Evolutionary conservation across 30 jellyfish, hydroid and myxozoan species (phyloP).

Genomic region (Turritopsis dohrnii): DNA sequence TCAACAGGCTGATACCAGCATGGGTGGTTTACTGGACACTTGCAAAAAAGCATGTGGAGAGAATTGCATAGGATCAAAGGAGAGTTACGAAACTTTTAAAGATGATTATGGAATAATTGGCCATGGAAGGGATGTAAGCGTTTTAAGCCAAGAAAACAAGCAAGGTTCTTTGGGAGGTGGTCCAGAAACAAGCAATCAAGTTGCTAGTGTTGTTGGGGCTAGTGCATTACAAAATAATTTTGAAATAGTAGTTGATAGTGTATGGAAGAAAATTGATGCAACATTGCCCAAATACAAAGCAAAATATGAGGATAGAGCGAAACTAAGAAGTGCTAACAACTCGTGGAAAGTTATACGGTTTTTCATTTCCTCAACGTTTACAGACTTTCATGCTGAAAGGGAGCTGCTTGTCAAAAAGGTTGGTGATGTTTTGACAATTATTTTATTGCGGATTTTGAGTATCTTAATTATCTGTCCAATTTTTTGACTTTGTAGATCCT

Average conservation of each 20-base stretch:
- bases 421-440: neutral
- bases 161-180: neutral
- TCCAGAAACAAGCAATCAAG: no score
- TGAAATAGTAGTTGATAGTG: neutral
- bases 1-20: neutral
- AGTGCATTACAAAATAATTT: neutral
- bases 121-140: neutral
- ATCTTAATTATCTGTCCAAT: neutral
- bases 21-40: neutral
- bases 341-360: conserved; percentile 72
- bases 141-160: neutral
- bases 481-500: conserved; percentile 32
- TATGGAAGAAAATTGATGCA: neutral
- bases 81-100: neutral
- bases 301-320: neutral
- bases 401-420: conserved; percentile 68
- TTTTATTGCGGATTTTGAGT: no score
- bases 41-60: neutral
- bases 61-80: neutral
- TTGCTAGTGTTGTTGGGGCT: no score
- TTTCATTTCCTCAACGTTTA: conserved; percentile 78
- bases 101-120: neutral
- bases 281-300: neutral
- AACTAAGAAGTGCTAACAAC: neutral
- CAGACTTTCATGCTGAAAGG: conserved; percentile 80